These are phyloP conservation scores for Heliconius ethilla DNA, from an alignment of 2,888 invertebrate species.

Conservation along the genomic window DNA sequence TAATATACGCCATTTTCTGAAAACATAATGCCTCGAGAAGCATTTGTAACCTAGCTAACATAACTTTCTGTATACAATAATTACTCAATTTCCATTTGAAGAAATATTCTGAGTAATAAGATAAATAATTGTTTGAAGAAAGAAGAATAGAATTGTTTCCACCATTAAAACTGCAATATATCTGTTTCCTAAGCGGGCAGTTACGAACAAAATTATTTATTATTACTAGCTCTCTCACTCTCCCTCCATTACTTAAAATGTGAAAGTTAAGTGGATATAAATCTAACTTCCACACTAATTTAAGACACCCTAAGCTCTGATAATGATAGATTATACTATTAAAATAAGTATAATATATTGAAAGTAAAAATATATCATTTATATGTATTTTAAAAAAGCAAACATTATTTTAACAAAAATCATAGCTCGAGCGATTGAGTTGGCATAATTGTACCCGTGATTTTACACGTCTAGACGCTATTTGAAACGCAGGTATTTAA, in stretches of 20 bases:
- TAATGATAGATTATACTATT: neutral
- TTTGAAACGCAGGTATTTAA: constrained; percentile 13
- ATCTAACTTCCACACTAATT: neutral
- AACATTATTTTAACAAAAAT: constrained; percentile 54
- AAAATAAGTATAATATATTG: neutral
- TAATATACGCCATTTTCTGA: no score
- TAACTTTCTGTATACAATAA: no score
- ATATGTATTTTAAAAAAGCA: neutral
- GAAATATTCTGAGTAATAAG: no score
- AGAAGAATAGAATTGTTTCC: no score
- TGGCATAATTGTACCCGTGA: constrained; percentile 58
- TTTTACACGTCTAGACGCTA: constrained; percentile 35
- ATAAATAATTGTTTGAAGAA: no score
- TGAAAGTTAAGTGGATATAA: neutral
- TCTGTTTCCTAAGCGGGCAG: no score
- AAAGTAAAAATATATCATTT: neutral
- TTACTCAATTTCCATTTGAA: no score
- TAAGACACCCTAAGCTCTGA: neutral
- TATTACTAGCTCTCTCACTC: neutral
- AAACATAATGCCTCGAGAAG: no score
- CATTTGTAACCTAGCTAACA: no score
- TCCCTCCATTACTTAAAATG: neutral
- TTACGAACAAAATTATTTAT: no score
- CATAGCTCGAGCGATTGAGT: constrained; percentile 58
- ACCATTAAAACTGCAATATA: no score